Base-by-base conservation (phyloP, 2,113 vertebrate species). In the Centropristis striata region DNA sequence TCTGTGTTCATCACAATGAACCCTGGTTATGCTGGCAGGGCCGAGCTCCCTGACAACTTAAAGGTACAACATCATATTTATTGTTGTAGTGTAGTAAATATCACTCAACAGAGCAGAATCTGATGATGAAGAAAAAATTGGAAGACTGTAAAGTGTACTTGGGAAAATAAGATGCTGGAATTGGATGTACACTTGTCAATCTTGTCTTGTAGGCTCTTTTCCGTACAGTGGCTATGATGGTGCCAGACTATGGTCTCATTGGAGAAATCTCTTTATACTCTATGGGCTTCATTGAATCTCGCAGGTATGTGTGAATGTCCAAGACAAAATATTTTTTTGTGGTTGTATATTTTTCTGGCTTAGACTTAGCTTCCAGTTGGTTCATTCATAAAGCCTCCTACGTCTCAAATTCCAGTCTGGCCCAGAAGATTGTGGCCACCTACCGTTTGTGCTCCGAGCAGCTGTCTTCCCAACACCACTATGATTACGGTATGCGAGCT, bases 1-100 rank as follows among this genome's bases (percentile, higher is more conserved):
- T 95, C 95, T 10, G 97, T 98, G 53, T 98, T 98, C 70, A 98
- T 98, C 92, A 98, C 97, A 0, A 99, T 99, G 97, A 99, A 98
- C 81, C 97, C 98, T 8, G 98, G 98, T 4, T 99, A 99, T 27
- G 97, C 97, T 21, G 97, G 97, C 54, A 92, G 97, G 50, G 95
- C 97, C 0, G 98, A 98, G 71, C 92, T 98, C 18, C 98, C 97
- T 1, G 97, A 99, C 92, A 98, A 99, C 77, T 94, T 98, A 42
- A 99, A 98, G 96, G 97, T 98, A 92, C 55, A 16, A 23, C 9
- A 41, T 27, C 41, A 14, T 55, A 50, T 15, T n/a, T 8, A 41
- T 25, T 37, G 14, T 27, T 18, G 11, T 46, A 16, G 32, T 32
- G 32, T 50, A 13, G 41, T 42, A 44, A 15, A 44, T 1, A 16